Percentiles rank a stretch among this genome's conserved stretches.
phyloP scores from a whole-genome alignment of 2,113 vertebrate species.

The Scopus umbretta region DNA sequence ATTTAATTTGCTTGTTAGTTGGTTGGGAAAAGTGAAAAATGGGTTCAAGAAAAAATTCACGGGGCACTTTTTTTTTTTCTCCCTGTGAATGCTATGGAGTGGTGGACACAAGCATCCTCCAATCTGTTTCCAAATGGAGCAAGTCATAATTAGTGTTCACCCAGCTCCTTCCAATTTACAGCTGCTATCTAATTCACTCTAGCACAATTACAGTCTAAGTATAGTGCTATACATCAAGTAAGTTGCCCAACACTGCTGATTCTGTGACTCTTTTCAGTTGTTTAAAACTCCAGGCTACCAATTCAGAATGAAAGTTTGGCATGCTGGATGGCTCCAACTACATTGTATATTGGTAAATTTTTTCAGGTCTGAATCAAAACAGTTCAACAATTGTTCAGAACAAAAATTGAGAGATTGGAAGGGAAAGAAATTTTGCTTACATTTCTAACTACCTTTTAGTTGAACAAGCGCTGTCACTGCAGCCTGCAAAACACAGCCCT shows the following conservation, averaged over 20 bases:
- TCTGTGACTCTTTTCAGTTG: background rate
- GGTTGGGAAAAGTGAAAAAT: background rate
- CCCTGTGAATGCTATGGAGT: background rate
- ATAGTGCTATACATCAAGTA: background rate
- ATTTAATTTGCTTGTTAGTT: background rate
- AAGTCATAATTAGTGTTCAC: background rate
- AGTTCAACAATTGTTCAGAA: background rate
- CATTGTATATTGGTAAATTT: background rate
- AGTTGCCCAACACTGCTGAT: background rate
- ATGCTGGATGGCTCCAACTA: background rate
- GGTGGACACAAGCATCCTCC: background rate
- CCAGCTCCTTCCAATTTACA: background rate
- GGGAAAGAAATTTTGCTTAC: background rate
- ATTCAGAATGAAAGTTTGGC: background rate
- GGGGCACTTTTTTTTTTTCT: background rate
- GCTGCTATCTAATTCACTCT: background rate
- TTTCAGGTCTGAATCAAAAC: background rate
- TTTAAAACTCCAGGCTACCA: background rate
- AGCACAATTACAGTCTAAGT: background rate
- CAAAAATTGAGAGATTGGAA: background rate
- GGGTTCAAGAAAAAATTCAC: background rate
- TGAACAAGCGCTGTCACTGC: background rate
- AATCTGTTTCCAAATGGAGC: background rate
- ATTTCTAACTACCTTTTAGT: background rate
- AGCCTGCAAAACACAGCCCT: background rate